phyloP scores from a whole-genome alignment of 2,113 vertebrate species.

The Megaceryle maxima region DNA sequence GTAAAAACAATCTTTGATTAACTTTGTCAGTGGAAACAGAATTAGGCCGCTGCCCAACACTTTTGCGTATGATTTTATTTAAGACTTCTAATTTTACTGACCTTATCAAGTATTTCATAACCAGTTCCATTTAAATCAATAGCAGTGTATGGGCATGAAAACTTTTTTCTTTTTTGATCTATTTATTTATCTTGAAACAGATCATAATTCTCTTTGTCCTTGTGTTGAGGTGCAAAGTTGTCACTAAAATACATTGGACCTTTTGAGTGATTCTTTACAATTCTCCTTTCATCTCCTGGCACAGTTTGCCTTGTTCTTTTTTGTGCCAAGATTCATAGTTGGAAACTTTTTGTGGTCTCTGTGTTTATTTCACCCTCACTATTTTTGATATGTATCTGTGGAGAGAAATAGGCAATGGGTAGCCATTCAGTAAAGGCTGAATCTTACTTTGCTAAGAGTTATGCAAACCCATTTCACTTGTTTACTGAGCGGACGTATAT shows the following conservation, averaged over 20 bases:
- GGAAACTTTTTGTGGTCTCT: not conserved
- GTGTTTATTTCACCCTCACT: not conserved
- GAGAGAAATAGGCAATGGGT: not conserved
- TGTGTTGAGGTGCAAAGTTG: not conserved
- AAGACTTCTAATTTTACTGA: not conserved
- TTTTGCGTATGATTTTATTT: not conserved
- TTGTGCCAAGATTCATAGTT: not conserved
- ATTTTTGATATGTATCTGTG: not conserved
- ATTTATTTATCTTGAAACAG: not conserved
- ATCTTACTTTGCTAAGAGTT: conserved; percentile 26
- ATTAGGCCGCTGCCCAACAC: not conserved
- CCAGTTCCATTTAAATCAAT: not conserved
- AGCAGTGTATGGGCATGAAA: not conserved
- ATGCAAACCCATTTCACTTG: conserved; percentile 10
- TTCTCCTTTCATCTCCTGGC: not conserved
- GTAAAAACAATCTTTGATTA: not conserved
- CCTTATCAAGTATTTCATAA: not conserved
- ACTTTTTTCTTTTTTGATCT: not conserved
- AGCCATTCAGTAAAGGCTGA: not conserved
- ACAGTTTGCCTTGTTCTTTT: not conserved
- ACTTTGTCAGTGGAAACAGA: not conserved
- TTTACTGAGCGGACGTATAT: conserved; percentile 6
- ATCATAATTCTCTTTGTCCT: not conserved
- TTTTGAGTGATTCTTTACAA: not conserved
- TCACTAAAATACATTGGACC: not conserved